Evolutionary conservation across 2,888 invertebrate species (phyloP), one percentile per base, ranked within the genome.

Genomic region (Auanema sp.): DNA sequence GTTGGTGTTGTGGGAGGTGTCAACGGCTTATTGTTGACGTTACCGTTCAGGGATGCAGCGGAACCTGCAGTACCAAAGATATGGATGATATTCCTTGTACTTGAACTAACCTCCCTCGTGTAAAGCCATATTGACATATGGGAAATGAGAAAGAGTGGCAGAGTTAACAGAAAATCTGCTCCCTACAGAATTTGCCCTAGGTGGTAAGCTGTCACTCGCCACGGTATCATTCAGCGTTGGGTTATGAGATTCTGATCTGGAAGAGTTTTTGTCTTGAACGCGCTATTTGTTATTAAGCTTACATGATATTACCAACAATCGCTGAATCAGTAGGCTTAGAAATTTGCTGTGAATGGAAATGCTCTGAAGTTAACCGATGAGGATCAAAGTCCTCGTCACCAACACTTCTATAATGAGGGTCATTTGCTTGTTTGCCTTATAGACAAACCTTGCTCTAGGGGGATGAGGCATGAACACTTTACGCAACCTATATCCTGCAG

Each of bases 221-320:
- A 33, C 33, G 33, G 33, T 33, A 5, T 33, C 33, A 33, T 33
- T 33, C 33, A 33, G 33, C 33, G 33, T 33, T 10, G 62, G 62
- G 41, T 56, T 62, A 4, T 47, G 47, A 12, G 57, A 62, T 41
- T 57, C 57, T 0, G 57, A 62, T 40, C 62, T 62, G 43, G 42
- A 56, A n/a, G 8, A 56, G 24, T 18, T 21, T 23, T 12, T n/a
- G n/a, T n/a, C 18, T 55, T 55, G n/a, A n/a, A 12, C 25, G 25
- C 4, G 6, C 41, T 5, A 24, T 14, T 24, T 24, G 10, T n/a
- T 10, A 40, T 16, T 6, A 24, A 50, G 33, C 60, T 56, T 23
- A 65, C 65, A 65, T 52, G 33, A 65, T 65, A 49, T 52, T 65
- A 5, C 65, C 65, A 2, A 60, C 57, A n/a, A 65, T 60, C 12